phyloP scores from a whole-genome alignment of 2,888 invertebrate species.

The Mactromeris polynyma region DNA sequence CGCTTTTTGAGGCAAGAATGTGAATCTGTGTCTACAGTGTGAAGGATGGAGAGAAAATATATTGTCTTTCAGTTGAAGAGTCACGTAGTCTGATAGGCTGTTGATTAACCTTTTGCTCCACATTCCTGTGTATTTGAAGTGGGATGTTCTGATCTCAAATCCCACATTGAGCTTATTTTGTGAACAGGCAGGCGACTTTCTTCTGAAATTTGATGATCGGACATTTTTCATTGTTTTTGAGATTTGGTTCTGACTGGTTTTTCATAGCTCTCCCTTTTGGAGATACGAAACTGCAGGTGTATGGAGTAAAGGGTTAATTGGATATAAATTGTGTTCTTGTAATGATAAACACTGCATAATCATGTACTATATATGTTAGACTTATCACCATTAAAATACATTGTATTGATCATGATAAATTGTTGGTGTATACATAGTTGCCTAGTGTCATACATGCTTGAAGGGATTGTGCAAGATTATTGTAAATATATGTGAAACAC shows the following conservation, averaged over 20 bases:
- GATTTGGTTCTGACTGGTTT: too few relatives aligned
- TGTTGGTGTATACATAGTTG: too few relatives aligned
- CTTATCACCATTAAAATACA: neutral
- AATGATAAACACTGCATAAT: neutral
- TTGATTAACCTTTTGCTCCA: neutral
- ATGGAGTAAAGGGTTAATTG: neutral
- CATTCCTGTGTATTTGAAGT: neutral
- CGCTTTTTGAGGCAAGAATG: neutral
- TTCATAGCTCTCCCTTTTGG: neutral
- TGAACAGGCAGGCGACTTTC: too few relatives aligned
- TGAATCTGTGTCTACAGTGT: neutral
- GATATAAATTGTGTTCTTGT: neutral
- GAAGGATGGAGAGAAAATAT: neutral
- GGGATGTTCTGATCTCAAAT: neutral
- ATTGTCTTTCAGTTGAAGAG: conserved; percentile 4
- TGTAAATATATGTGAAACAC: too few relatives aligned
- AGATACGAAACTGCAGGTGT: neutral
- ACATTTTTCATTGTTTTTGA: too few relatives aligned
- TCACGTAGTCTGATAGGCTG: neutral
- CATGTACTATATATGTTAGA: neutral
- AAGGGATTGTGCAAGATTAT: too few relatives aligned
- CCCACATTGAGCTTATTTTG: neutral
- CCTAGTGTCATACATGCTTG: too few relatives aligned
- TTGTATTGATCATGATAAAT: neutral
- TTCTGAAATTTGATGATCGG: too few relatives aligned